Evolutionary conservation across 2,888 invertebrate genomes (phyloP), one percentile per base, ranked within the genome.

Genomic region (Dione vanillae): DNA sequence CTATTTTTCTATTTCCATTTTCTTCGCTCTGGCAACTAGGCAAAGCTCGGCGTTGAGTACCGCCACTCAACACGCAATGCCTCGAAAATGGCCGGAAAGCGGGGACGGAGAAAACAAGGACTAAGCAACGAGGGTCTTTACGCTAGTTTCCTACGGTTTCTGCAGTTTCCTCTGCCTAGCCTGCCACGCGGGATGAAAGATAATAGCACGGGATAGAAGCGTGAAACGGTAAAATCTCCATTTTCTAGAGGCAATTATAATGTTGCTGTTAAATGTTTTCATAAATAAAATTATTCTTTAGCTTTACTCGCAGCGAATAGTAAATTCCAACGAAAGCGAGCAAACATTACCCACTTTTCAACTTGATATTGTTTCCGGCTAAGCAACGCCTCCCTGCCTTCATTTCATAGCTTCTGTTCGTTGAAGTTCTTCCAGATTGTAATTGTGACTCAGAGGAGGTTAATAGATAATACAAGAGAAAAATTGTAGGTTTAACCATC

Each of bases 261-360:
- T 35, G 68, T 64, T 69, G 62, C 27, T 69, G 68, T 69, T 64
- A 37, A 69, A 69, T 47, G 54, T 64, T 69, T 62, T 69, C 68
- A 64, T 64, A 69, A 69, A 61, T 52, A 52, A 62, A 64, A 69
- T 69, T 47, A 64, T 69, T 69, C 62, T 64, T 64, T 56, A 59
- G 43, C 51, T 70, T 77, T 79, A 80, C 82, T 84, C 83, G 84
- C 80, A 79, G 79, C 80, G 82, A 83, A 85, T 86, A 86, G 87
- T 86, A 86, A 85, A 85, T 83, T 80, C 84, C 84, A 86, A 87
- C 85, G 85, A 87, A 83, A 79, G 80, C 78, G 75, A 77, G 78
- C 79, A 75, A 80, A 77, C 79, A 77, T 68, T 61, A 51, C 68
- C 61, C 78, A 78, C 82, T 81, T 75, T 76, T 77, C 75, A 71